Conservation (phyloP, 2,113 vertebrate genomes). For the Heterotilapia buettikoferi region DNA sequence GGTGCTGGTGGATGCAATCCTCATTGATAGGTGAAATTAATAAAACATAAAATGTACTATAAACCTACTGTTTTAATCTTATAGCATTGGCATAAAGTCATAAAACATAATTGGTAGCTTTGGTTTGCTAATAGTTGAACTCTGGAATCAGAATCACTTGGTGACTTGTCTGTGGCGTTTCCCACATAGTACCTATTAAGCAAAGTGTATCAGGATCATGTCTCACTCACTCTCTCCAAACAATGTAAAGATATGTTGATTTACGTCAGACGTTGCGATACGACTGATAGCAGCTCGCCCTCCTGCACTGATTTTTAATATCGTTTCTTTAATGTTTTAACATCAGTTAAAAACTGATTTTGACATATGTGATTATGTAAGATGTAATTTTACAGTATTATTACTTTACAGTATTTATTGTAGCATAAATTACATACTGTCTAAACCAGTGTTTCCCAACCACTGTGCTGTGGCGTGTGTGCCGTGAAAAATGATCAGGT, state of each 20-base stretch:
- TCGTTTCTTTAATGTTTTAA: neutral
- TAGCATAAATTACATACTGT: neutral
- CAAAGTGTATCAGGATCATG: neutral
- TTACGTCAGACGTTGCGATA: neutral
- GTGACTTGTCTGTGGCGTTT: neutral
- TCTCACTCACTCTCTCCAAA: neutral
- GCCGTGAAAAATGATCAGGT: neutral
- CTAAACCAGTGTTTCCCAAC: neutral
- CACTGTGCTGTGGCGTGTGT: fast-evolving
- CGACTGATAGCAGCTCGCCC: neutral
- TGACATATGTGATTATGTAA: neutral
- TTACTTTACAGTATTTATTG: neutral
- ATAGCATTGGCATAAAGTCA: neutral
- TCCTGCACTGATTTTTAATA: neutral
- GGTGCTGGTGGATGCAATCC: neutral
- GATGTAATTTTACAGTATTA: neutral
- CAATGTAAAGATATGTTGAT: neutral
- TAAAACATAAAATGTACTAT: neutral
- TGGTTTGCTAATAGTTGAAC: neutral
- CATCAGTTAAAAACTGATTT: neutral
- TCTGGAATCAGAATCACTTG: neutral
- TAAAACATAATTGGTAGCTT: neutral
- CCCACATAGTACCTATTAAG: neutral
- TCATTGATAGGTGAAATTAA: neutral
- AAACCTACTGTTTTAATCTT: neutral